Evolutionary conservation across 1,140 invertebrate genomes (phyloP).

Genomic region (Ceratina australensis): DNA sequence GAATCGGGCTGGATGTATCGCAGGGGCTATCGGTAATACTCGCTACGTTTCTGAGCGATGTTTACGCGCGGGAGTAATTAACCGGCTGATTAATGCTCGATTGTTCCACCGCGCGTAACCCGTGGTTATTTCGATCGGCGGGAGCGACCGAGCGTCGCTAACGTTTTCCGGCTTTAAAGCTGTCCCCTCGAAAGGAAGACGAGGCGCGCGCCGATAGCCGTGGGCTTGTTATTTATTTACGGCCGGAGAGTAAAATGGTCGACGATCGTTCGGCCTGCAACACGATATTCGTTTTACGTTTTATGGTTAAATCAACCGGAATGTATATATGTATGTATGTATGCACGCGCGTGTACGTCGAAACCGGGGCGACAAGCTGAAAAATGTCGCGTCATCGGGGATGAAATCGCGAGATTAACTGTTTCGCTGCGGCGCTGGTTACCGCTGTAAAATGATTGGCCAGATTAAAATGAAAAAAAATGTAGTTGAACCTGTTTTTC

Average conservation of each 20-base stretch:
- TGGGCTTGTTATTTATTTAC: slow-evolving; percentile 42
- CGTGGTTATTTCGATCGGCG: slow-evolving; percentile 18
- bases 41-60: background rate
- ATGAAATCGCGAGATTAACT: background rate
- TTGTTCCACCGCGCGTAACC: background rate
- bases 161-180: background rate
- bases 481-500: slow-evolving; percentile 11
- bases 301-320: slow-evolving; percentile 16
- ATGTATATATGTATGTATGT: slow-evolving; percentile 5
- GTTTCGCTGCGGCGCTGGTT: background rate
- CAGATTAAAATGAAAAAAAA: background rate
- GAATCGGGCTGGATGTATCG: background rate
- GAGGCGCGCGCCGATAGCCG: background rate
- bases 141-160: background rate
- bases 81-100: slow-evolving; percentile 32
- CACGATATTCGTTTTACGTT: slow-evolving; percentile 43
- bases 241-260: background rate
- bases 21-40: background rate
- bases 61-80: slow-evolving; percentile 26
- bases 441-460: background rate
- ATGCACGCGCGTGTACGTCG: slow-evolving; percentile 8
- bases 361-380: background rate
- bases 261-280: slow-evolving; percentile 25
- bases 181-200: background rate
- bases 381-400: slow-evolving; percentile 25